Evolutionary conservation across 1,140 invertebrate species (phyloP), one percentile per base, ranked within the genome.

Genomic region (Cryptotermes secundus): DNA sequence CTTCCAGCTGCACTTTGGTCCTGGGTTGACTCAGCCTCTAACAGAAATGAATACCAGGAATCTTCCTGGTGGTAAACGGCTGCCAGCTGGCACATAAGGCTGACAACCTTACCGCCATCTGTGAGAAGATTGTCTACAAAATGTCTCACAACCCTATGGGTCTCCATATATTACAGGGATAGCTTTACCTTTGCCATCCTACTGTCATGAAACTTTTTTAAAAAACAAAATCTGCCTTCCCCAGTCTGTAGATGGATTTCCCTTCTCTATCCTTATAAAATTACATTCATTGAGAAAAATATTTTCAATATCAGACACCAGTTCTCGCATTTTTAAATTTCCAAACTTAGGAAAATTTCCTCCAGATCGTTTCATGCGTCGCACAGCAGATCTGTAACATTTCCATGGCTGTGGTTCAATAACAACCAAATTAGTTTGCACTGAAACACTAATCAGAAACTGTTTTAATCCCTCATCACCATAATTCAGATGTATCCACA

Each of bases 401-500:
- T 94, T 95, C 95, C 95, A 96, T 10, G 94, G 93, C 87, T 97
- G 96, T 7, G 95, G 95, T 89, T 97, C 96, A 84, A 97, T 90
- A 2, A 96, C 90, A 16, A 96, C 87, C 59, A 92, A 89, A 65
- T 92, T 90, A 2, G 92, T 88, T 19, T 92, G 85, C 34, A 88
- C 84, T 81, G 92, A 92, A 7, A 95, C 88, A 34, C 90, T 84
- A 35, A 83, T 80, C 19, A 96, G 88, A 89, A 95, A 95, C 12
- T 88, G 83, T 82, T 90, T 87, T 26, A 96, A 88, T 2, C 94
- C 95, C 9, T 89, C 88, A 91, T 97, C 96, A 24, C 95, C 95
- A 89, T 94, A 90, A 88, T 96, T 96, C 36, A 97, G 87, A 89
- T 97, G 96, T 86, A 97, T 95, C 96, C 96, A 97, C 95, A 97